Base-by-base conservation (phyloP, 2,888 invertebrate genomes). In the Xylocampa areola region DNA sequence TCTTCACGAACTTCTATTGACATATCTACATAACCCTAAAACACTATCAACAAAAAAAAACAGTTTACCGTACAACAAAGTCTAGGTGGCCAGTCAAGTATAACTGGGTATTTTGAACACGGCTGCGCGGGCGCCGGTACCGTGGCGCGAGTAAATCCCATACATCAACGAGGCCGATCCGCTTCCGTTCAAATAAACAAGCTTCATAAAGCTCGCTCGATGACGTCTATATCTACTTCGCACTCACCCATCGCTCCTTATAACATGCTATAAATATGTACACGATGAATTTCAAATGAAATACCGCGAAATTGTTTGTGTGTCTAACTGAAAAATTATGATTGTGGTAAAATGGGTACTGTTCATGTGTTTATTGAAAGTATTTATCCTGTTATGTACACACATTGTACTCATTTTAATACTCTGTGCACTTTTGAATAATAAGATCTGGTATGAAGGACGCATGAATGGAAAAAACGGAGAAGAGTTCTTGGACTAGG, bases 131-230 rank as follows among this genome's bases (percentile, higher is more conserved):
- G 54, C 63, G 68, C 50, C 39, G 23, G 39, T 30, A 6, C 17
- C 4, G 30, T 39, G 55, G 67, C 39, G 77, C 53, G 44, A 77
- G 44, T 55, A 63, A 67, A 72, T 67, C 62, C 57, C 64, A 51
- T 71, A 70, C 63, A 73, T 79, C 79, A 78, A 48, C 79, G 58
- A 50, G 57, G 45, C 23, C 39, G 63, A 61, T 76, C 54, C 53
- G 65, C 74, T 69, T 77, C 68, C 75, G 73, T 77, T 67, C 70
- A 79, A 74, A 79, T 79, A 80, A 80, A 80, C 70, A 79, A 66
- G 55, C 55, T 66, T 73, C 70, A 76, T 78, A 74, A 73, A 68
- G 73, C 54, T 61, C 61, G 27, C 41, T 33, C 65, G 80, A 70
- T 75, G 80, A 80, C 70, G 73, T 76, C 68, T 74, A 68, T 73